These are phyloP conservation scores for Mus spicilegus DNA, from an alignment of 2,113 vertebrate species.

Conservation along the genomic window DNA sequence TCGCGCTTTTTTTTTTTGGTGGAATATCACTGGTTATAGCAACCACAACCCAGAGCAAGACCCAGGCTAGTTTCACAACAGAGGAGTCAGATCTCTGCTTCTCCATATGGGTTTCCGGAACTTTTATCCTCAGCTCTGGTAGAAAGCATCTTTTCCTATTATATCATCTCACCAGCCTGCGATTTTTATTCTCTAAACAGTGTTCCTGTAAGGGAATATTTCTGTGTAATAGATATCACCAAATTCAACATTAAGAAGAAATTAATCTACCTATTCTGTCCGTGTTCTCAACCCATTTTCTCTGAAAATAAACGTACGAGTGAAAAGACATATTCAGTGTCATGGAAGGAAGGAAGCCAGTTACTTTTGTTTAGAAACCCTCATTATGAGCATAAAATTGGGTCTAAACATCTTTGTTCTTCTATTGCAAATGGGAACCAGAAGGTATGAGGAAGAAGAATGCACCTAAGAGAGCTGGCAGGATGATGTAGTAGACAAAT, in stretches of 20 bases:
- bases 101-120: no score
- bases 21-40: not conserved
- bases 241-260: not conserved
- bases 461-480: not conserved
- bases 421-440: constrained; percentile 14
- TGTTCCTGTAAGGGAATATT: constrained; percentile 15
- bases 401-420: not conserved
- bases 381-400: not conserved
- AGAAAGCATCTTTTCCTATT: not conserved
- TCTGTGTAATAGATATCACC: not conserved
- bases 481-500: not conserved
- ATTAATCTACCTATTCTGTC: not conserved
- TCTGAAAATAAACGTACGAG: constrained; percentile 14
- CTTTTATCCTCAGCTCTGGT: not conserved
- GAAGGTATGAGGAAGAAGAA: constrained; percentile 52
- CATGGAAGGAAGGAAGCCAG: not conserved
- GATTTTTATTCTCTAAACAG: not conserved
- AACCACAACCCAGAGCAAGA: not conserved
- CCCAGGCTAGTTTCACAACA: not conserved
- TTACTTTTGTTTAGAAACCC: not conserved
- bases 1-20: not conserved
- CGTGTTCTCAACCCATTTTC: not conserved
- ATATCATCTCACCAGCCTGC: not conserved
- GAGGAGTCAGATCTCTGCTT: no score
- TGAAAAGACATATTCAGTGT: not conserved